These are phyloP conservation scores for Dysmachus trigonus DNA, from an alignment of 2,888 invertebrate genomes.

Conservation along the genomic window DNA sequence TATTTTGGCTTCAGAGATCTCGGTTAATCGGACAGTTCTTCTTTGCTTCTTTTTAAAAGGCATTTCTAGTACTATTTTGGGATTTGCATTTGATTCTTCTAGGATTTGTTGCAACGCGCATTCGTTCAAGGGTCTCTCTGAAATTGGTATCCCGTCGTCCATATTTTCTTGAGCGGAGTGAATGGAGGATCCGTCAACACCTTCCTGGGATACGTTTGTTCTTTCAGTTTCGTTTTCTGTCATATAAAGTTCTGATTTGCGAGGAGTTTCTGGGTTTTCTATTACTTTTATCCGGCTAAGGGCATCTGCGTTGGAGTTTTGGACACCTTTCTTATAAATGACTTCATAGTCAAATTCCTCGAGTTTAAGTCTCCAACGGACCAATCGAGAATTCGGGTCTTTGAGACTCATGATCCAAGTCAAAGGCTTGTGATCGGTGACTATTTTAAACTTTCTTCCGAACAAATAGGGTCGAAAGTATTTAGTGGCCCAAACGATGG, in stretches of 20 bases:
- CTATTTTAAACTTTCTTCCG: slow-evolving; percentile 42
- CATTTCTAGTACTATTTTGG: not conserved
- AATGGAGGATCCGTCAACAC: not conserved
- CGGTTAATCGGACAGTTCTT: not conserved
- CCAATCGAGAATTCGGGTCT: slow-evolving; percentile 27
- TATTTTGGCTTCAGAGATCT: not conserved
- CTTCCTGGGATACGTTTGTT: not conserved
- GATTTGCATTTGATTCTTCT: not conserved
- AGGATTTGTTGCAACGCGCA: too few relatives aligned
- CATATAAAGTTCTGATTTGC: slow-evolving; percentile 34
- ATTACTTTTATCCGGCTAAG: not conserved
- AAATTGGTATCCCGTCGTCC: not conserved
- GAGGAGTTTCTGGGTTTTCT: slow-evolving; percentile 28
- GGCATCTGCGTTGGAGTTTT: too few relatives aligned
- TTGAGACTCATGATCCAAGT: slow-evolving; percentile 30
- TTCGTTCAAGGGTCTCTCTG: too few relatives aligned
- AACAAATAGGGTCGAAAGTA: slow-evolving; percentile 40
- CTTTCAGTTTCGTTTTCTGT: not conserved
- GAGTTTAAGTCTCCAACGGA: slow-evolving; percentile 46
- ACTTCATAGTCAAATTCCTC: too few relatives aligned
- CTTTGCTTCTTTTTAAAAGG: not conserved
- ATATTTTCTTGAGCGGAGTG: not conserved
- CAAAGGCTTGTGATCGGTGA: slow-evolving; percentile 43
- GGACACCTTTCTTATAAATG: too few relatives aligned
- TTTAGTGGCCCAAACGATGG: slow-evolving; percentile 45